Conservation (phyloP, 2,113 vertebrate genomes). For the Antechinus stuartii region DNA sequence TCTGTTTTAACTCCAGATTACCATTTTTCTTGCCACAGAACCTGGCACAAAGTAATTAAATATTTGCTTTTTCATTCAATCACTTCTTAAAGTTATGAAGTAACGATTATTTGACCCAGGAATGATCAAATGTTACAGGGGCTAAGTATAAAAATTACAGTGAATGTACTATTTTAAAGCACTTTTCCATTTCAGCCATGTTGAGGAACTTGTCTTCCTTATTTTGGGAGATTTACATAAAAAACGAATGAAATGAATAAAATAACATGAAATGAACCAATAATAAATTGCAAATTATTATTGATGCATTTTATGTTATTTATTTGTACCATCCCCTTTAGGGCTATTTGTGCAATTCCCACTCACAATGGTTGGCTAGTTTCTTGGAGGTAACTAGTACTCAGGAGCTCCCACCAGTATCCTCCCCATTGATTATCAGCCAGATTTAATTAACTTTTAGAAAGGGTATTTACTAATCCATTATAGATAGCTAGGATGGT, state of each 20-base stretch:
- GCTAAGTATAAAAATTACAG: background rate
- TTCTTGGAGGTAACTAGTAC: background rate
- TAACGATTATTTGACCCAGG: background rate
- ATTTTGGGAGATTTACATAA: background rate
- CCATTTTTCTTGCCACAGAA: background rate
- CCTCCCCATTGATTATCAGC: background rate
- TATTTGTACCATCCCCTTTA: background rate
- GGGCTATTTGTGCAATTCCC: background rate
- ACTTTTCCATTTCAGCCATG: background rate
- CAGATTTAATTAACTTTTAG: background rate
- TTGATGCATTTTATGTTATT: background rate
- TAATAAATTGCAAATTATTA: background rate
- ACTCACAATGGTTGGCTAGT: background rate
- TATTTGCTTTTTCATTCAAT: background rate
- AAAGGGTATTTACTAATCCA: background rate
- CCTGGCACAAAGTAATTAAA: background rate
- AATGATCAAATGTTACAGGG: background rate
- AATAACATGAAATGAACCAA: too few species aligned
- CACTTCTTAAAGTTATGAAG: background rate
- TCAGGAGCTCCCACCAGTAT: background rate
- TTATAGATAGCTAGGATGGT: background rate
- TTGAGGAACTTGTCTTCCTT: background rate
- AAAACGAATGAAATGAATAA: too few species aligned
- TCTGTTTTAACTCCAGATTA: background rate
- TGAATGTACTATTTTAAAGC: background rate